Evolutionary conservation across 2,797 vertebrate genomes (phyloP).

Genomic region (Stomatorhinus walkeri): DNA sequence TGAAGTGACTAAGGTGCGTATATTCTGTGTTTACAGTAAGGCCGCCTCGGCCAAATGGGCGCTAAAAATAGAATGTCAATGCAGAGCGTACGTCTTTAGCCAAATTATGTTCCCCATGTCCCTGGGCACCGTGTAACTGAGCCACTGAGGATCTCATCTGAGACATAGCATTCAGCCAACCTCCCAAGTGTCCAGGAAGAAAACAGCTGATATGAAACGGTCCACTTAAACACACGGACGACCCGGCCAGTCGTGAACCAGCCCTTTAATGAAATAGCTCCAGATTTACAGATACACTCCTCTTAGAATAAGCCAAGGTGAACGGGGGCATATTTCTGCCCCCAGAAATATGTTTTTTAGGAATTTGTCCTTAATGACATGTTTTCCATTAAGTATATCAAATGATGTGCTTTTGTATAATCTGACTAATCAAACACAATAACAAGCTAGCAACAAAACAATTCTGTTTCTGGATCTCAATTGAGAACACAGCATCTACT

Average conservation of each 20-base stretch:
- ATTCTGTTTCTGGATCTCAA: background rate
- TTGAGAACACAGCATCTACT: background rate
- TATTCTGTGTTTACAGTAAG: constrained; percentile 7
- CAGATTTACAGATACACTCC: background rate
- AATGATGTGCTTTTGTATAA: background rate
- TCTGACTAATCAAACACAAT: background rate
- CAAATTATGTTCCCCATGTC: background rate
- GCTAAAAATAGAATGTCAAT: background rate
- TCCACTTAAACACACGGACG: background rate
- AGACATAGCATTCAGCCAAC: background rate
- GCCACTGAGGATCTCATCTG: background rate
- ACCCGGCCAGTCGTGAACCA: background rate
- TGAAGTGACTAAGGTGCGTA: background rate
- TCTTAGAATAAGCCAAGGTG: background rate
- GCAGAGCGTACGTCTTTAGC: background rate
- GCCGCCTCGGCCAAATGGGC: background rate
- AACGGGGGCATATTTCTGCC: background rate
- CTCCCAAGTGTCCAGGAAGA: background rate
- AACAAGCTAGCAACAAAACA: background rate
- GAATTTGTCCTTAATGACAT: background rate
- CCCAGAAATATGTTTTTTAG: background rate
- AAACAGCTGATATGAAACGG: background rate
- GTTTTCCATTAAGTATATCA: background rate
- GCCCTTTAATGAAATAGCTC: background rate
- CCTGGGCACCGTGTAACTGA: background rate